Percentiles rank a stretch among this genome's conserved stretches.
Evolutionary conservation across 35 echinoderm and acorn worm species (phyloP).

Genomic region (Heliocidaris erythrogramma): DNA sequence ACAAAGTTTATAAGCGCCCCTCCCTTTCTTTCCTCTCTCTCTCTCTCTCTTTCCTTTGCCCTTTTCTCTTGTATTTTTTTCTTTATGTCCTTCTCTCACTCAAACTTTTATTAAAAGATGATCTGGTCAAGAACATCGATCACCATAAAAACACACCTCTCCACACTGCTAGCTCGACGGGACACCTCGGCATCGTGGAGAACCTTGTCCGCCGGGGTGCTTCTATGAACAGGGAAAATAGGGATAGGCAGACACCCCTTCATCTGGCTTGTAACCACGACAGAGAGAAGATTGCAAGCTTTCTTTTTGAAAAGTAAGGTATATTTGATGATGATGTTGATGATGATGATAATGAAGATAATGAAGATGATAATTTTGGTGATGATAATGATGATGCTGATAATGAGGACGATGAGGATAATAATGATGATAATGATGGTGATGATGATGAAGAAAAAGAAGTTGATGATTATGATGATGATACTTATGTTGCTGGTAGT

Average conservation of each 20-base stretch:
- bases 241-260: not conserved
- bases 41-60: not conserved
- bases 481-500: too few species aligned
- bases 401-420: too few species aligned
- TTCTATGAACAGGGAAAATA: not conserved
- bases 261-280: not conserved
- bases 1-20: too few species aligned
- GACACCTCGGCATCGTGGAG: constrained; percentile 5
- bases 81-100: not conserved
- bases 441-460: too few species aligned
- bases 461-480: too few species aligned
- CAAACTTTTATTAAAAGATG: not conserved
- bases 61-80: not conserved
- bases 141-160: not conserved
- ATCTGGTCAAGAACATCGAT: not conserved
- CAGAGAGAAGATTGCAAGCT: not conserved
- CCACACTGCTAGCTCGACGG: not conserved
- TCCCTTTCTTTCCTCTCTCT: not conserved
- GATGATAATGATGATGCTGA: too few species aligned
- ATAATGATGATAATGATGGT: too few species aligned
- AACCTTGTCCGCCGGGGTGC: not conserved
- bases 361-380: too few species aligned
- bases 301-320: constrained; percentile 31
- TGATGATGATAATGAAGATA: too few species aligned
- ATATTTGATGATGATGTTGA: not conserved